A percentile compares a stretch with the other conserved stretches of the same genome.
Evolutionary conservation across 2,888 invertebrate genomes (phyloP).

Genomic region (Pachymerium ferrugineum): DNA sequence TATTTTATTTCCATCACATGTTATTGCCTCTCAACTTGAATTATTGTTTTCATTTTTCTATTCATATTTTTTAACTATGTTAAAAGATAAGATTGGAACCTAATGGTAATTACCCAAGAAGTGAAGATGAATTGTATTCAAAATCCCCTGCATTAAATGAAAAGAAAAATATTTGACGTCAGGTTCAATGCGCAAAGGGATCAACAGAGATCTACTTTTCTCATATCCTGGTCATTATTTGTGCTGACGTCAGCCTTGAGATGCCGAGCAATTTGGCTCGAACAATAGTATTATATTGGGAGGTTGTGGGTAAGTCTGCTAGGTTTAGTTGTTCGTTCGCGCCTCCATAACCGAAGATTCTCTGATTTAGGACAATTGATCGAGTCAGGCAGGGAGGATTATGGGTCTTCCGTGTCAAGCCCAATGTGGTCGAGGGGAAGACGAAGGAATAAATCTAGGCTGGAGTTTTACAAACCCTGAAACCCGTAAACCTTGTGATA

Average conservation of each 20-base stretch:
- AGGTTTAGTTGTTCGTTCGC: constrained; percentile 25
- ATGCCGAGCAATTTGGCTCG: constrained; percentile 24
- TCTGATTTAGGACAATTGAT: constrained; percentile 23
- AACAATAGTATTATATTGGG: constrained; percentile 16
- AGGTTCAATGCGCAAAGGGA: constrained; percentile 1
- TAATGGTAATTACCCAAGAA: no score
- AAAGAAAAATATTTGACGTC: constrained; percentile 16
- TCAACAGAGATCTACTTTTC: constrained; percentile 5
- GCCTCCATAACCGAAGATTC: constrained; percentile 13
- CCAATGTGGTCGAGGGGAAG: constrained; percentile 20
- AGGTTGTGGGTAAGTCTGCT: constrained; percentile 19
- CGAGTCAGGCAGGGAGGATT: constrained; percentile 24
- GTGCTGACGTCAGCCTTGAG: constrained; percentile 16
- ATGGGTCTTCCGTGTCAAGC: constrained; percentile 19
- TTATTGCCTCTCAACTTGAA: not conserved
- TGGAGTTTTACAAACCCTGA: not conserved
- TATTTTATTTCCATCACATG: constrained; percentile 3
- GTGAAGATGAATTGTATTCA: no score
- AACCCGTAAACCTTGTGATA: not conserved
- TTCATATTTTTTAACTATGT: not conserved
- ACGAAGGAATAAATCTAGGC: constrained; percentile 1
- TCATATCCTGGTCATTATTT: not conserved
- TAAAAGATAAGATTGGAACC: not conserved
- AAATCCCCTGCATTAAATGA: not conserved
- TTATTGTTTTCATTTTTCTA: not conserved